phyloP scores from a whole-genome alignment of 2,113 vertebrate species.

The Cyphomyrus plagiostoma region DNA sequence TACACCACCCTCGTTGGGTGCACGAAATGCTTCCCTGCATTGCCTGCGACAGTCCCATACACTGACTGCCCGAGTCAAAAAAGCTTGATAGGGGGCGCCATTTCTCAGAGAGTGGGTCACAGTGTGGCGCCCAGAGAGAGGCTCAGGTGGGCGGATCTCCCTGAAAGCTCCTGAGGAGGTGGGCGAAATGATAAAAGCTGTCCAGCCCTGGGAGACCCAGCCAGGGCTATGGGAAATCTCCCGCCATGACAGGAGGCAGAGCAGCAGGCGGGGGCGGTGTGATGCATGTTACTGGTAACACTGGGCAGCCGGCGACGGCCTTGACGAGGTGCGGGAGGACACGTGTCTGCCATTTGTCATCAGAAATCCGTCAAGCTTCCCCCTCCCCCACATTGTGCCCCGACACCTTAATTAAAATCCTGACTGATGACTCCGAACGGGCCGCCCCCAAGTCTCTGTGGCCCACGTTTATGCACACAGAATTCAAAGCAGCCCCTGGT shows the following conservation, averaged over 20 bases:
- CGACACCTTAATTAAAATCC: constrained; percentile 57
- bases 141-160: neutral
- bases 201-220: neutral
- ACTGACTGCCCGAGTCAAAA: neutral
- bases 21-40: neutral
- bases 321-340: constrained; percentile 27
- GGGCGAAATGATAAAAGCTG: neutral
- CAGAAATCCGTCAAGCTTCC: neutral
- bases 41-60: neutral
- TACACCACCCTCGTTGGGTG: neutral
- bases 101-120: neutral
- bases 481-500: constrained; percentile 8
- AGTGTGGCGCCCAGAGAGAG: neutral
- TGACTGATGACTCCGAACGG: constrained; percentile 47
- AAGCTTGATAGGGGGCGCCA: neutral
- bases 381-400: constrained; percentile 31
- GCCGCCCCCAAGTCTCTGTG: neutral
- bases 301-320: constrained; percentile 26
- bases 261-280: neutral
- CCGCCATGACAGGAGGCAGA: neutral
- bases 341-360: constrained; percentile 2
- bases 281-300: too few species aligned
- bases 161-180: neutral
- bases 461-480: neutral
- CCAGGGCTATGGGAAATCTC: neutral